phyloP scores from a whole-genome alignment of 1,140 invertebrate genomes.

The Stratiolaelaps scimitus region DNA sequence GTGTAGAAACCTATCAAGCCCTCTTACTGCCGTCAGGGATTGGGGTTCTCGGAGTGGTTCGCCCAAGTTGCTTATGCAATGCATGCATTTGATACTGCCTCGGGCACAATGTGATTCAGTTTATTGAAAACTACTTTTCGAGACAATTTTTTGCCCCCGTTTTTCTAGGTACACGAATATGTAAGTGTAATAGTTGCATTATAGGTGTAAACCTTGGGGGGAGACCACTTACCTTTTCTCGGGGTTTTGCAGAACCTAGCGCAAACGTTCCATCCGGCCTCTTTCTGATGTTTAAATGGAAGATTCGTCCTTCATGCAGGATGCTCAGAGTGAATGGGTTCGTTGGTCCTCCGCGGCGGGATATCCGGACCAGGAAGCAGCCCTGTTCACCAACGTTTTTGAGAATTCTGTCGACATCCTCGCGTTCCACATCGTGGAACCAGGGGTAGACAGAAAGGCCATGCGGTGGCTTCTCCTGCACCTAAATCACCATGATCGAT shows the following conservation, averaged over 20 bases:
- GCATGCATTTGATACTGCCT: too few species aligned
- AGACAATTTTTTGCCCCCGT: too few species aligned
- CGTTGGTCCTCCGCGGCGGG: constrained; percentile 36
- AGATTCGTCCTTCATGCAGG: constrained; percentile 34
- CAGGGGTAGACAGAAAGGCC: constrained; percentile 33
- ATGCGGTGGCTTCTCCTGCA: not conserved
- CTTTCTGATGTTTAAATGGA: constrained; percentile 37
- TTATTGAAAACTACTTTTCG: too few species aligned
- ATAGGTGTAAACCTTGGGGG: too few species aligned
- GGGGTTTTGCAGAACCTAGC: constrained; percentile 38
- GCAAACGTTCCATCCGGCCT: constrained; percentile 36
- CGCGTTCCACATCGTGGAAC: constrained; percentile 38
- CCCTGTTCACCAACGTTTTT: constrained; percentile 33
- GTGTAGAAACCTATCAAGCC: too few species aligned
- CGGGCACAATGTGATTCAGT: too few species aligned
- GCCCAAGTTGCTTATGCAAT: too few species aligned
- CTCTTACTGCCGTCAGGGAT: too few species aligned
- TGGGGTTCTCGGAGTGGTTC: too few species aligned
- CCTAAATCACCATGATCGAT: too few species aligned
- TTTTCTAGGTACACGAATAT: too few species aligned
- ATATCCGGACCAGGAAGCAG: constrained; percentile 36
- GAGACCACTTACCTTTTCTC: constrained; percentile 37
- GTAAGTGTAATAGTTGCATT: too few species aligned
- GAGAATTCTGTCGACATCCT: constrained; percentile 35
- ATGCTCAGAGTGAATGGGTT: constrained; percentile 38